Evolutionary conservation across 1,140 invertebrate species (phyloP).

Genomic region (Subanguina moxae): DNA sequence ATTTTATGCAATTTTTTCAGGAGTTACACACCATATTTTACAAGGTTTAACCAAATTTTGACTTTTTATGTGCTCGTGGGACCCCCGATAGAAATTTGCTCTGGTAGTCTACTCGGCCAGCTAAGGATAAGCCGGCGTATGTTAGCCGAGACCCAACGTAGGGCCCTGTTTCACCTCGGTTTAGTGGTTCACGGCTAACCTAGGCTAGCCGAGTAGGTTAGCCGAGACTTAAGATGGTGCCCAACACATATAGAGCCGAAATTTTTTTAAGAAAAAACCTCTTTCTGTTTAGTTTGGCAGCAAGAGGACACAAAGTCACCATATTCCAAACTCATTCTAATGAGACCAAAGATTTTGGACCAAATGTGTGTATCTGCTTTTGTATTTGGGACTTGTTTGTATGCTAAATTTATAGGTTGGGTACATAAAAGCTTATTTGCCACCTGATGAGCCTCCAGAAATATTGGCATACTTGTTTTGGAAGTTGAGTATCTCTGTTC

Average conservation of each 20-base stretch:
- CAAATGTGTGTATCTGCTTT: background rate
- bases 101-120: no score
- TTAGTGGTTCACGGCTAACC: no score
- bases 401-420: no score
- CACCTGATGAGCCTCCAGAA: background rate
- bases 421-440: background rate
- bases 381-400: no score
- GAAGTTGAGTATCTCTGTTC: background rate
- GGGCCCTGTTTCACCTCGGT: no score
- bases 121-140: no score
- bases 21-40: background rate
- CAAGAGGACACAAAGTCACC: background rate
- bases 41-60: background rate
- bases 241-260: no score
- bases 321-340: background rate
- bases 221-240: no score
- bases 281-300: background rate
- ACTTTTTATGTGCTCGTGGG: no score
- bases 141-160: no score
- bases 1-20: background rate
- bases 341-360: background rate
- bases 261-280: background rate
- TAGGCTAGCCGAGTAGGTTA: no score
- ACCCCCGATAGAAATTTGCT: no score
- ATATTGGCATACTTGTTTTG: background rate